These are phyloP conservation scores for Eupsittula cactorum DNA, from an alignment of 2,113 vertebrate genomes.

Conservation along the genomic window DNA sequence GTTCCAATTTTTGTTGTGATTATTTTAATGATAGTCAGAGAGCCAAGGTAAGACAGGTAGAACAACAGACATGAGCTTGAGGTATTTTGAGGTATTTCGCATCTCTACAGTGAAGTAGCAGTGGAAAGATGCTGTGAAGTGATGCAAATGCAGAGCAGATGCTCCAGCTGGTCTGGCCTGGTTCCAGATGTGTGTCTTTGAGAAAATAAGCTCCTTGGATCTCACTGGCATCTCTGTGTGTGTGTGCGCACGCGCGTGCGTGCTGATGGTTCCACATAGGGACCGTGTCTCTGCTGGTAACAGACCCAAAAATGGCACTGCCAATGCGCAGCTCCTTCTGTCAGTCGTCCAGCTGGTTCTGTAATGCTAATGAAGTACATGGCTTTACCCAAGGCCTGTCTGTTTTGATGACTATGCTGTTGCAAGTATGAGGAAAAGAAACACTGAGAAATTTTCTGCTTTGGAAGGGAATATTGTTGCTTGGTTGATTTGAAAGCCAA, in stretches of 20 bases:
- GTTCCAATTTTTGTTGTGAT: not conserved
- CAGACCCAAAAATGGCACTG: not conserved
- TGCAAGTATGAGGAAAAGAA: not conserved
- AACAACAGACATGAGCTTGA: not conserved
- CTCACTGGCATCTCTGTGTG: not conserved
- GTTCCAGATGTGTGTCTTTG: not conserved
- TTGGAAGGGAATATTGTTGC: not conserved
- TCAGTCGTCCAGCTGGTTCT: not conserved
- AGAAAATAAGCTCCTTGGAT: not conserved
- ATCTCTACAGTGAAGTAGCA: not conserved
- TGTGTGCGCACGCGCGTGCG: rapidly evolving
- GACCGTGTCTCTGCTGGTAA: not conserved
- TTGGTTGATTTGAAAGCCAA: constrained; percentile 27
- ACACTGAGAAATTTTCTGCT: not conserved
- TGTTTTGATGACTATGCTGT: constrained; percentile 13
- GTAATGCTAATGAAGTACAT: not conserved
- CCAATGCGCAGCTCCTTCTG: not conserved
- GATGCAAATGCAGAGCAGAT: not conserved
- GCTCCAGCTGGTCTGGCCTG: constrained; percentile 29
- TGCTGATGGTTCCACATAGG: not conserved
- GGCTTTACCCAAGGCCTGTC: not conserved
- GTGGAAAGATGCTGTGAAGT: not conserved
- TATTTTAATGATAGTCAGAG: not conserved
- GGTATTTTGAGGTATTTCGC: not conserved
- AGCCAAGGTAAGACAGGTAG: not conserved